Evolutionary conservation across 2,888 invertebrate species (phyloP), one percentile per base, ranked within the genome.

Genomic region (Melinaea marsaeus): DNA sequence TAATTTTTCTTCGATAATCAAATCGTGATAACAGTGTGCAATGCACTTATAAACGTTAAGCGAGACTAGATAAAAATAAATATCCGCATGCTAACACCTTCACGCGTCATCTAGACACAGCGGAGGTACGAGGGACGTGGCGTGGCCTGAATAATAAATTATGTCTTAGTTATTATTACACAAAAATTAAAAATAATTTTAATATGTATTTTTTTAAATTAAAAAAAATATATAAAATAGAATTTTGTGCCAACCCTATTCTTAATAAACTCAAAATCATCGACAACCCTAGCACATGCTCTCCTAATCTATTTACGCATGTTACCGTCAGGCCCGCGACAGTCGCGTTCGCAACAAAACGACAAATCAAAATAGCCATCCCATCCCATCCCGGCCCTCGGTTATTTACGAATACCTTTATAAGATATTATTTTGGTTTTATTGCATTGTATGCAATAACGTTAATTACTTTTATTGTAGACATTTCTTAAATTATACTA

Each of bases 51-150:
- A 74, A 74, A 72, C 68, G 75, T 75, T 75, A 76, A 79, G 75
- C 77, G 75, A 78, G 75, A 72, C 74, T 71, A 69, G 80, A 79
- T 81, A 73, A 70, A 85, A 86, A 86, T 86, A 86, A 82, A 83
- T 83, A 84, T 86, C 86, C 86, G 84, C 78, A 68, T 85, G 75
- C 74, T 70, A 59, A 73, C 77, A 77, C 76, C 79, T 77, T 71
- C 37, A 2, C 37, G 37, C 37, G 37, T 37, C 37, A 37, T 37
- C 37, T 4, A 42, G 9, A 9, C 9, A 42, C 11, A 42, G 37
- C 11, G 3, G 42, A 42, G 37, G 42, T 42, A 42, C 42, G 42
- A 37, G 37, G 9, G 7, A 42, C 9, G 42, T 42, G 11, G 42
- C 42, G 6, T 42, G 42, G 1, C 22, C 22, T 22, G 22, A 22